Evolutionary conservation across 2,113 vertebrate species (phyloP), one percentile per base, ranked within the genome.

Genomic region (Leptobrachium ailaonicum): DNA sequence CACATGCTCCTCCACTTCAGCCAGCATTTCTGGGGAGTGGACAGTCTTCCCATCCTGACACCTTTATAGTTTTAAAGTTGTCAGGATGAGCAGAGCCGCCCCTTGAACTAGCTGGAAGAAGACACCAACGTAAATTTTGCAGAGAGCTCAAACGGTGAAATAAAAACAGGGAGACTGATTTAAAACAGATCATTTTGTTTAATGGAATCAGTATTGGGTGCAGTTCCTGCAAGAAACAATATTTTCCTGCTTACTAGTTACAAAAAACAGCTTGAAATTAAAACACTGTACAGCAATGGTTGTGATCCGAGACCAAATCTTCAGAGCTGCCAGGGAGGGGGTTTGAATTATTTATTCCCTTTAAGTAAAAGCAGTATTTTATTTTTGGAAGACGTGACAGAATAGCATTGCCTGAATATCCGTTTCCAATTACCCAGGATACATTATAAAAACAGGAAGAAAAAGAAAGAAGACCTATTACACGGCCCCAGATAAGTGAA

Each of bases 351-450:
- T 1, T 0, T 3, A 11, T 86, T 89, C 86, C 88, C 89, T 88
- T 85, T 82, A 2, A 77, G 47, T 53, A 79, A 83, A 56, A 76
- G 87, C 84, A 84, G 47, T 2, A 45, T 11, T 83, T 47, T 2
- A 45, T 12, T 10, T 56, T 81, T 89, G 90, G 90, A 91, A 90
- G 88, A 89, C 87, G 82, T 76, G 86, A 75, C 73, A 60, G 53
- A 73, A 71, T 40, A 53, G 20, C n/a, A 14, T 47, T 68, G 64
- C 79, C 79, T 75, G 78, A 74, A 80, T 56, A 66, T 66, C 62
- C 32, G 71, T 56, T 66, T 73, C 64, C 3, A 41, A 12, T 69
- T 20, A 60, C 42, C 77, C 64, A 47, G 41, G 41, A 32, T 50
- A 50, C 47, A 50, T 50, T 50, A 8, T 50, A 50, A 50, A 50